A percentile compares a stretch with the other conserved stretches of the same genome.
Evolutionary conservation across 2,888 invertebrate genomes (phyloP).

Genomic region (Oligia fasciuncula): DNA sequence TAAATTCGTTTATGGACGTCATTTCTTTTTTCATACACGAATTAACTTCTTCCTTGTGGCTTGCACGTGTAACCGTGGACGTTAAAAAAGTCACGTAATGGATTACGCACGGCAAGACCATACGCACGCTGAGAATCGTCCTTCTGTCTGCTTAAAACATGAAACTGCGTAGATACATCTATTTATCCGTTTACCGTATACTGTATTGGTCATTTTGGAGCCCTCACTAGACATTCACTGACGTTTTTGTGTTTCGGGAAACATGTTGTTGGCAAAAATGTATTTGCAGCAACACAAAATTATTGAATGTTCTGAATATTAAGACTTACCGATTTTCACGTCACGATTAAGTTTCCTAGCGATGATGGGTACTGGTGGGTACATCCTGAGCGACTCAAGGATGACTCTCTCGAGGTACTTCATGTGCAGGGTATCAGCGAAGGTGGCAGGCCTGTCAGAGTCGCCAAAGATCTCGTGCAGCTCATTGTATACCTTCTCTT

Average conservation of each 20-base stretch:
- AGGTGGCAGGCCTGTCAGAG: constrained; percentile 93
- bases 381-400: constrained; percentile 94
- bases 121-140: neutral
- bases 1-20: constrained; percentile 3
- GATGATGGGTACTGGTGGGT: constrained; percentile 95
- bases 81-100: neutral
- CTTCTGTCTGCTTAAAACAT: neutral
- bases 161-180: neutral
- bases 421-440: constrained; percentile 94
- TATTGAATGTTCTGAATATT: neutral
- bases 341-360: constrained; percentile 92
- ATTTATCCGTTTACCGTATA: neutral
- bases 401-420: constrained; percentile 95
- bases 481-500: constrained; percentile 93
- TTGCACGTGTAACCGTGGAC: neutral
- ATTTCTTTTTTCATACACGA: neutral
- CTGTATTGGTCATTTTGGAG: neutral
- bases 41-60: neutral
- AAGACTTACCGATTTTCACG: constrained; percentile 91
- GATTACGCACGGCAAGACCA: neutral
- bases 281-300: neutral
- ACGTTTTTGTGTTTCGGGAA: neutral
- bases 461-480: constrained; percentile 94
- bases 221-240: neutral
- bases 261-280: neutral